phyloP scores from a whole-genome alignment of 2,113 vertebrate species.

The Sinocyclocheilus rhinocerous region DNA sequence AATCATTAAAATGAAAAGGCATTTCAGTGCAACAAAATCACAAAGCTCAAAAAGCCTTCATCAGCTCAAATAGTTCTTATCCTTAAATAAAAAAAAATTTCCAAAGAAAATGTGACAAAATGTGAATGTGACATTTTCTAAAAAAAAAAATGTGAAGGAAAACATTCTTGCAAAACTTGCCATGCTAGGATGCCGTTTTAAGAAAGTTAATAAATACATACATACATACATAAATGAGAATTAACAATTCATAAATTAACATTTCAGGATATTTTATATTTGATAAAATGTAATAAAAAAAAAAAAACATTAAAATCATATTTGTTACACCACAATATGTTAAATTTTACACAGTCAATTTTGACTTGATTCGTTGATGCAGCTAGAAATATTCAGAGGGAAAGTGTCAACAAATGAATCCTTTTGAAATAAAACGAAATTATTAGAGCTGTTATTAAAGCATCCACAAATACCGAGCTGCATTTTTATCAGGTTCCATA shows the following conservation, averaged over 20 bases:
- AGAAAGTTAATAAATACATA: neutral
- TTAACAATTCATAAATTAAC: neutral
- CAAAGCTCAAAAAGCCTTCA: neutral
- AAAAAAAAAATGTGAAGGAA: neutral
- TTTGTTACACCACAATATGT: neutral
- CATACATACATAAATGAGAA: neutral
- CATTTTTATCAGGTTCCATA: neutral
- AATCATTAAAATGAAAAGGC: conserved; percentile 32
- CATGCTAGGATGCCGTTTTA: neutral
- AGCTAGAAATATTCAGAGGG: neutral
- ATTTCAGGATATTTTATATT: neutral
- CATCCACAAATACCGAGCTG: neutral
- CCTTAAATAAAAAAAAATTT: neutral
- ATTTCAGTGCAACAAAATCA: neutral
- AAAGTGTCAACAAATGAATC: neutral
- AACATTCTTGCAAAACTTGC: neutral
- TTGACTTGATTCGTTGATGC: neutral
- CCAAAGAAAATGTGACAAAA: neutral
- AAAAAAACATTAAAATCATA: neutral
- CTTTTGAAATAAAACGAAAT: neutral
- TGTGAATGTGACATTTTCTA: neutral
- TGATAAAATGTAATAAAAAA: neutral
- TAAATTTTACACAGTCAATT: neutral
- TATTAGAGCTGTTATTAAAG: neutral
- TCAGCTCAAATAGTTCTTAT: neutral